Evolutionary conservation across 1,140 invertebrate genomes (phyloP).

Genomic region (Platyscapa corneri): DNA sequence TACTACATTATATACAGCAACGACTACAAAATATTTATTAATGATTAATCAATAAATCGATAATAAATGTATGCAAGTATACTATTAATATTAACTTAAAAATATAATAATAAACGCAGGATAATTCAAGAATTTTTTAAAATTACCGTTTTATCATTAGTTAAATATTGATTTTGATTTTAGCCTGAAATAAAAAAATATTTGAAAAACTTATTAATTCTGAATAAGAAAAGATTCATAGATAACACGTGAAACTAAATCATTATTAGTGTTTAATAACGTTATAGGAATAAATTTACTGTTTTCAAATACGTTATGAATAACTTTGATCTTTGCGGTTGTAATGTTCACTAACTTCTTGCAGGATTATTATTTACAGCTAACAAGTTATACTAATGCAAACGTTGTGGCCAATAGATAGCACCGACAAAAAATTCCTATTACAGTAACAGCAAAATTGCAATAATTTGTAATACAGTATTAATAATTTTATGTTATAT

Average conservation of each 20-base stretch:
- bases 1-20: neutral
- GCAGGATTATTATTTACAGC: neutral
- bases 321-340: neutral
- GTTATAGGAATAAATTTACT: neutral
- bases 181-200: too few species aligned
- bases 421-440: too few species aligned
- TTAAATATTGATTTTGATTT: neutral
- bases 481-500: neutral
- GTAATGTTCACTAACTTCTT: neutral
- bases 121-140: neutral
- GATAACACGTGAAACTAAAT: neutral
- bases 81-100: neutral
- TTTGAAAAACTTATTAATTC: neutral
- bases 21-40: neutral
- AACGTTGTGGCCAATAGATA: neutral
- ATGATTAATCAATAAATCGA: neutral
- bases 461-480: neutral
- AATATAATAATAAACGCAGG: too few species aligned
- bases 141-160: neutral
- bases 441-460: neutral
- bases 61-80: neutral
- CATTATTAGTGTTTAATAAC: neutral
- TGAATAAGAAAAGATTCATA: neutral
- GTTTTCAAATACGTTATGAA: neutral
- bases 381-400: neutral